Evolutionary conservation across 2,888 invertebrate species (phyloP), one percentile per base, ranked within the genome.

Genomic region (Amphipyra tragopoginis): DNA sequence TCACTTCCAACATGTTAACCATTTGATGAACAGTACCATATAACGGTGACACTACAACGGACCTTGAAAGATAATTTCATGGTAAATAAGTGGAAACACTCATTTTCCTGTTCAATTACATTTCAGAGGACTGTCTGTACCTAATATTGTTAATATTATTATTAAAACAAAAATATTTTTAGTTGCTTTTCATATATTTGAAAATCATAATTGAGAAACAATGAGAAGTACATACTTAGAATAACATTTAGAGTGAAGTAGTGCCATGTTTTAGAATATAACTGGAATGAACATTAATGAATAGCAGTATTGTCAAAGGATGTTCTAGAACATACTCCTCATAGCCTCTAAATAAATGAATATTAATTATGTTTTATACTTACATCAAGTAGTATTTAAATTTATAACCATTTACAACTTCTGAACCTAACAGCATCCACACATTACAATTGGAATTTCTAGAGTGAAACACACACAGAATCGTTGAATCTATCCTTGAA

Each of bases 391-490:
- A 78, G 70, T 80, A 70, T 75, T 71, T 72, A 77, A 69, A 71
- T 75, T 81, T 78, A 78, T 80, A 78, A 81, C 71, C 82, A 81
- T 81, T 81, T 78, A 80, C 80, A 88, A 90, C 89, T 91, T 90
- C 88, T 88, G 89, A 91, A 90, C 87, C 82, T 84, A 87, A 86
- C 81, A 77, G 83, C 88, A 86, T 89, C 83, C 90, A 90, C 86
- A 90, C 89, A 83, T 84, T 86, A 88, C 87, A 88, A 86, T 85
- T 88, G 89, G 90, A 77, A 90, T 89, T 87, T 85, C 80, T 82
- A 86, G 88, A 89, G 90, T 86, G 89, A 88, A 90, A 88, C 77
- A 89, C 86, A 87, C 88, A 92, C 88, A 91, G 89, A 88, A 85
- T 87, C 82, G 75, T 83, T 79, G 83, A 86, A 84, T 85, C 78